Evolutionary conservation across 2,888 invertebrate species (phyloP), one percentile per base, ranked within the genome.

Genomic region (Mayetiola destructor): DNA sequence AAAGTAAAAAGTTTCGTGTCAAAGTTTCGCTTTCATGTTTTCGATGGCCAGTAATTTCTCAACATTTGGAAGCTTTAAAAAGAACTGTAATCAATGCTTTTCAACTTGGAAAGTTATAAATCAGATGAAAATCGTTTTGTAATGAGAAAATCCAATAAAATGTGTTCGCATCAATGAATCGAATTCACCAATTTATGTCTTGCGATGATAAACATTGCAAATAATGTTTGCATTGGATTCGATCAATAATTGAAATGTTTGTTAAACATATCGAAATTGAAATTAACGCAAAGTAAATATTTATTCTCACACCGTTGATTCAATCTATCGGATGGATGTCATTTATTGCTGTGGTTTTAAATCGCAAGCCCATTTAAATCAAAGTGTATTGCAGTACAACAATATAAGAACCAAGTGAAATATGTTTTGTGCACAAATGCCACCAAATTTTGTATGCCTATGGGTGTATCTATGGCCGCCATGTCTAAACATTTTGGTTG

Each of bases 201-300:
- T n/a, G n/a, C n/a, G n/a, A n/a, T n/a, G n/a, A n/a, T n/a, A n/a
- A n/a, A n/a, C n/a, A n/a, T n/a, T n/a, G n/a, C n/a, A n/a, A n/a
- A n/a, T n/a, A n/a, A n/a, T n/a, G n/a, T n/a, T n/a, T n/a, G n/a
- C n/a, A n/a, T n/a, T n/a, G n/a, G n/a, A n/a, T n/a, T n/a, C n/a
- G n/a, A n/a, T n/a, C n/a, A n/a, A n/a, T n/a, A n/a, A n/a, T n/a
- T n/a, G n/a, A n/a, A n/a, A n/a, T n/a, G n/a, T n/a, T n/a, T n/a
- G n/a, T n/a, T n/a, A n/a, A n/a, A 27, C 48, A 27, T 48, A 48
- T 48, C 27, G 48, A 27, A 48, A 48, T 48, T 48, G 48, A 48
- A 48, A 48, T 48, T 48, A 27, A 48, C 27, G 48, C 48, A 48
- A 27, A 27, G 48, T 27, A 48, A 48, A 48, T 48, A 48, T 48